These are phyloP conservation scores for Eucera pruinosa DNA, from an alignment of 2,888 invertebrate genomes.

Conservation along the genomic window DNA sequence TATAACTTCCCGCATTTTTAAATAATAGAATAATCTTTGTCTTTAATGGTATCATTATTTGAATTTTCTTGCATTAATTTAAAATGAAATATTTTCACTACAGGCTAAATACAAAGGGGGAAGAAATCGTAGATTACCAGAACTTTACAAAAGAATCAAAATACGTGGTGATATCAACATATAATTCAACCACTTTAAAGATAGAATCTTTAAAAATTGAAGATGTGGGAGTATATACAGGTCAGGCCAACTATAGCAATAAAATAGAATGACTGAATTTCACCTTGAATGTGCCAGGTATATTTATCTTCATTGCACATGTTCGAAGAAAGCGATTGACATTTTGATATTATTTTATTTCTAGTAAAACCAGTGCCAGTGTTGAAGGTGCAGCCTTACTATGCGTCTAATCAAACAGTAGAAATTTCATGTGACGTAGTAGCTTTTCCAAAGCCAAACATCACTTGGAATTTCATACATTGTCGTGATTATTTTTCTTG, in stretches of 20 bases:
- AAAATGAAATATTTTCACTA: no score
- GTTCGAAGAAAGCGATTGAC: background rate
- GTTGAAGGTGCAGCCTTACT: conserved; percentile 81
- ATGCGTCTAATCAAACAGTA: conserved; percentile 83
- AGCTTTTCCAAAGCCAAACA: conserved; percentile 86
- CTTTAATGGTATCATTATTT: no score
- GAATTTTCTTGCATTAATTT: no score
- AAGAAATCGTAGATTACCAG: no score
- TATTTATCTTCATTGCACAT: background rate
- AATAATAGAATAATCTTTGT: no score
- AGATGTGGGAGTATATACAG: conserved; percentile 87
- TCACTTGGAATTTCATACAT: conserved; percentile 86
- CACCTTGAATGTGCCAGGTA: conserved; percentile 86
- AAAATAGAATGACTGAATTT: conserved; percentile 84
- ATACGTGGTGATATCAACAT: conserved; percentile 64
- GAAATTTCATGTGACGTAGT: conserved; percentile 85
- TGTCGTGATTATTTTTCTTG: conserved; percentile 83
- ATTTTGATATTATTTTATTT: conserved; percentile 24
- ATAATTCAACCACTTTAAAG: conserved; percentile 79
- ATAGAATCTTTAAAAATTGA: conserved; percentile 85
- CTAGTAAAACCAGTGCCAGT: conserved; percentile 85
- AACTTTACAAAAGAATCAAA: no score
- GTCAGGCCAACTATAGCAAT: conserved; percentile 85
- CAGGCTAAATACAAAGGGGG: no score
- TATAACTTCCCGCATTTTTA: no score